These are phyloP conservation scores for Ranitomeya variabilis DNA, from an alignment of 2,113 vertebrate genomes.

Conservation along the genomic window DNA sequence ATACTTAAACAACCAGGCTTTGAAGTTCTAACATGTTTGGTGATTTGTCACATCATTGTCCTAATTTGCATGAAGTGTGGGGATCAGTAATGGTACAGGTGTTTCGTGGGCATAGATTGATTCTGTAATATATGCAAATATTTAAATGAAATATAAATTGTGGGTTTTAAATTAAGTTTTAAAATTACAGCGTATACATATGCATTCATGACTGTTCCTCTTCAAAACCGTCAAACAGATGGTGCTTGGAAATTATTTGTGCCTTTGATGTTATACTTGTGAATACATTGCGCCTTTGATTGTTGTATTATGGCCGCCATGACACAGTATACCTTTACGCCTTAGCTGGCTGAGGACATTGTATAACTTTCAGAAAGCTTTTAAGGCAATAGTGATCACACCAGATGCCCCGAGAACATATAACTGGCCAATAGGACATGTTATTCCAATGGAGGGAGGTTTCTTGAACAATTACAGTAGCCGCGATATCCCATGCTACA, in stretches of 20 bases:
- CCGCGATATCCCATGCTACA: not conserved
- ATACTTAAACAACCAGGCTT: not conserved
- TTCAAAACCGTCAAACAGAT: slow-evolving; percentile 67
- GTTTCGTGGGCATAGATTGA: slow-evolving; percentile 52
- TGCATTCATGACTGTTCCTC: slow-evolving; percentile 45
- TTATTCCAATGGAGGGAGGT: not conserved
- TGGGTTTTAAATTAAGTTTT: slow-evolving; percentile 62
- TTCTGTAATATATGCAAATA: slow-evolving; percentile 45
- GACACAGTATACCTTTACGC: not conserved
- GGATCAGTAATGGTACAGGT: slow-evolving; percentile 52
- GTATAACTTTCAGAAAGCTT: not conserved
- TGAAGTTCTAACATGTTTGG: not conserved
- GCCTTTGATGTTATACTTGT: slow-evolving; percentile 11
- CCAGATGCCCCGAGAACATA: not conserved
- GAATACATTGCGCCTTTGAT: slow-evolving; percentile 22
- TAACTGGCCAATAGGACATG: not conserved
- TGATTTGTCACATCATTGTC: slow-evolving; percentile 12
- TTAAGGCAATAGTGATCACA: not conserved
- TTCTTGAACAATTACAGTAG: not conserved
- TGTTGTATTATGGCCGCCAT: not conserved
- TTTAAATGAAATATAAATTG: slow-evolving; percentile 62
- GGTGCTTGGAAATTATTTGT: slow-evolving; percentile 57
- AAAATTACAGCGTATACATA: slow-evolving; percentile 58
- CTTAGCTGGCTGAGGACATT: not conserved
- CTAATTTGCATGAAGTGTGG: slow-evolving; percentile 35